Evolutionary conservation across 2,888 invertebrate genomes (phyloP).

Genomic region (Laspeyria flexula): DNA sequence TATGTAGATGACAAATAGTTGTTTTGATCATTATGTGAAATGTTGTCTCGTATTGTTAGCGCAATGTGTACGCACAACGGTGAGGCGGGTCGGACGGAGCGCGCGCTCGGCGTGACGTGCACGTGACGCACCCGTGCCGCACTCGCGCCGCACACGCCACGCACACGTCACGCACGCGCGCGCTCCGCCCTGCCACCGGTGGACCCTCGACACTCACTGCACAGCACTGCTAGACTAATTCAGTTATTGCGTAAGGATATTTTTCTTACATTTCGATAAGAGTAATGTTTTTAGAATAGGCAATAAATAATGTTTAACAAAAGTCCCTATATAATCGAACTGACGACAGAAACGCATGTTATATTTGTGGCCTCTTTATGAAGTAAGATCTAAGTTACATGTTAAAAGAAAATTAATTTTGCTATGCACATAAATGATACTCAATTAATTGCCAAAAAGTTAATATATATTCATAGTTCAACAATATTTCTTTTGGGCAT

Average conservation of each 20-base stretch:
- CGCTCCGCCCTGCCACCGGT: conserved; percentile 48
- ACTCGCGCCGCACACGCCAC: conserved; percentile 8
- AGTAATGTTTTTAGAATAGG: conserved; percentile 83
- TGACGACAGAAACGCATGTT: conserved; percentile 85
- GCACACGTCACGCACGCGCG: conserved; percentile 19
- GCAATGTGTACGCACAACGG: conserved; percentile 84
- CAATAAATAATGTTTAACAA: conserved; percentile 84
- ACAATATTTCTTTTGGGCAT: conserved; percentile 86
- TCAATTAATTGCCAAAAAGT: conserved; percentile 87
- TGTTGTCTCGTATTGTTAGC: conserved; percentile 81
- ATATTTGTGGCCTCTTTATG: conserved; percentile 86
- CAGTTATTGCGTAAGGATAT: conserved; percentile 84
- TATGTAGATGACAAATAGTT: conserved; percentile 85
- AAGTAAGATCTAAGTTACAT: conserved; percentile 86
- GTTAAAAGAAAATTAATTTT: conserved; percentile 85
- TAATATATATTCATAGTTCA: conserved; percentile 86
- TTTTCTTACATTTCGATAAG: conserved; percentile 84
- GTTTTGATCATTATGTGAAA: conserved; percentile 85
- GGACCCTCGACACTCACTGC: conserved; percentile 76
- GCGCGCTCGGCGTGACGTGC: conserved; percentile 22
- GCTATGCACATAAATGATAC: conserved; percentile 87
- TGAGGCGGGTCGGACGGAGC: conserved; percentile 53
- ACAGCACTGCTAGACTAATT: conserved; percentile 85
- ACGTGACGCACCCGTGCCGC: conserved; percentile 14
- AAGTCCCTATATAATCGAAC: conserved; percentile 86